Evolutionary conservation across 1,140 invertebrate genomes (phyloP).

Genomic region (Drosophila dunni): DNA sequence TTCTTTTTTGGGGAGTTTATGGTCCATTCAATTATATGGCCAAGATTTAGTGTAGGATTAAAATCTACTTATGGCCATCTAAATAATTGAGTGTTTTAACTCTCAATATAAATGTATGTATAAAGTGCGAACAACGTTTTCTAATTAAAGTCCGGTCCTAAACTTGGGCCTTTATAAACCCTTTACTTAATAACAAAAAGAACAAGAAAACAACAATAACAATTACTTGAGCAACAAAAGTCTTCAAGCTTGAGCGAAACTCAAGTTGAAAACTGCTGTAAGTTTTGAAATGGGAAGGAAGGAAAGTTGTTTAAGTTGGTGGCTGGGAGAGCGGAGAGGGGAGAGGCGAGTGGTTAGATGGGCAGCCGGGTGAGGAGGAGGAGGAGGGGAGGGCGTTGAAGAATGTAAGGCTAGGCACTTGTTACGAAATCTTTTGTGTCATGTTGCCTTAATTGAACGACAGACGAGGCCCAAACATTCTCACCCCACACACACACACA

Average conservation of each 20-base stretch:
- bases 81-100: conserved; percentile 35
- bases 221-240: conserved; percentile 36
- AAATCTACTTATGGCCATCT: conserved; percentile 12
- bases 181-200: conserved; percentile 23
- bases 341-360: background rate
- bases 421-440: conserved; percentile 60
- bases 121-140: background rate
- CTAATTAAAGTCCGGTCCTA: conserved; percentile 63
- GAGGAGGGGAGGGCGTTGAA: background rate
- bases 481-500: conserved; percentile 21
- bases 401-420: conserved; percentile 23
- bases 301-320: background rate
- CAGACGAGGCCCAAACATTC: conserved; percentile 13
- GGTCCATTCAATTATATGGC: conserved; percentile 32
- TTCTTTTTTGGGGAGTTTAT: background rate
- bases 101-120: conserved; percentile 43
- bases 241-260: conserved; percentile 33
- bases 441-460: conserved; percentile 71
- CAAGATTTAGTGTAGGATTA: conserved; percentile 8
- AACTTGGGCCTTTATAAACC: conserved; percentile 11
- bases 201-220: conserved; percentile 8
- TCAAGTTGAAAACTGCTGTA: conserved; percentile 37
- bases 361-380: background rate
- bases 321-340: background rate
- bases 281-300: conserved; percentile 6